Percentiles rank a stretch among this genome's conserved stretches.
phyloP scores from a whole-genome alignment of 2,888 invertebrate genomes.

The Camponotus fellah region DNA sequence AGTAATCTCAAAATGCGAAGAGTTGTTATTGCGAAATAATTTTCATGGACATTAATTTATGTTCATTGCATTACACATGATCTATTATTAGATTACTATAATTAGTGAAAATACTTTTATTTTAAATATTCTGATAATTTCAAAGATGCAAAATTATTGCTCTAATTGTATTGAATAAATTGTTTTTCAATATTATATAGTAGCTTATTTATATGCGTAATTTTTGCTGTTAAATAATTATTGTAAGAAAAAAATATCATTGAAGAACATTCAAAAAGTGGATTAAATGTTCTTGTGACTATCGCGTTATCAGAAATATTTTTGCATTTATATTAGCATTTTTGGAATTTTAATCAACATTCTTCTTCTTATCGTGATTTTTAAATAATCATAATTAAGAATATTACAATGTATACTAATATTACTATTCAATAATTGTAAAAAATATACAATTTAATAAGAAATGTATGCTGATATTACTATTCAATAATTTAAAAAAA shows the following conservation, averaged over 20 bases:
- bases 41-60: background rate
- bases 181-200: background rate
- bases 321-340: background rate
- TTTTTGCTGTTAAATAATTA: background rate
- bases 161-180: constrained; percentile 22
- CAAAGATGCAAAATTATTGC: background rate
- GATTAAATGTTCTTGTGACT: background rate
- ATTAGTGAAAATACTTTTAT: constrained; percentile 9
- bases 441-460: background rate
- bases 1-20: constrained; percentile 16
- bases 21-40: constrained; percentile 17
- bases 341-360: background rate
- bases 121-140: constrained; percentile 4
- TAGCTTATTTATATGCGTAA: background rate
- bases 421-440: background rate
- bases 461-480: background rate
- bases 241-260: background rate
- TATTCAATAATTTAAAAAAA: background rate
- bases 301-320: background rate
- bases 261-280: background rate
- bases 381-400: background rate
- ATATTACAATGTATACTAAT: background rate
- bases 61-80: background rate
- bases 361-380: background rate
- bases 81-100: background rate